Percentiles rank a stretch among this genome's conserved stretches.
phyloP scores from a whole-genome alignment of 2,797 vertebrate species.

The Picus viridis region DNA sequence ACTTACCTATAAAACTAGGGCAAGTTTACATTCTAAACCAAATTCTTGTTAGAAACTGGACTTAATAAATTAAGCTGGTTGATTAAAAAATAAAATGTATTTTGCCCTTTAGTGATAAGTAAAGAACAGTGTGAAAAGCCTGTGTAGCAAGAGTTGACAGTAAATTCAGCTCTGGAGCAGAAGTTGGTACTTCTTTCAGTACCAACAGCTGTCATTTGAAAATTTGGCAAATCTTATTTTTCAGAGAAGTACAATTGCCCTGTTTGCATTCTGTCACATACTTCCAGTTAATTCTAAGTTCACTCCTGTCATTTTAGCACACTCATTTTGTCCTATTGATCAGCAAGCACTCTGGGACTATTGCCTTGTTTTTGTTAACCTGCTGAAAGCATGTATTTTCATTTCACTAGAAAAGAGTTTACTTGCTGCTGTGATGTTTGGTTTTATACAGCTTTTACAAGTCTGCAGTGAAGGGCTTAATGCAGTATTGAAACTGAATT shows the following conservation, averaged over 20 bases:
- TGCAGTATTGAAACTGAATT: background rate
- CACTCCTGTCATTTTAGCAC: background rate
- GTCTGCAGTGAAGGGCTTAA: background rate
- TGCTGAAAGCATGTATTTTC: background rate
- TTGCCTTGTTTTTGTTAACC: background rate
- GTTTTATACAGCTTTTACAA: background rate
- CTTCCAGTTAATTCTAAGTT: constrained; percentile 15
- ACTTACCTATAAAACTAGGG: background rate
- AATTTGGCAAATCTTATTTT: background rate
- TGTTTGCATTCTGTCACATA: background rate
- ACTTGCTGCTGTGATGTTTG: background rate
- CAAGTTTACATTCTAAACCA: background rate
- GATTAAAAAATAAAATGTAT: background rate
- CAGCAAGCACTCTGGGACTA: background rate
- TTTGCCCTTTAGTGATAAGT: background rate
- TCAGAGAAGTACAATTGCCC: background rate
- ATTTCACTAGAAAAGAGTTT: background rate
- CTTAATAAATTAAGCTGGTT: background rate
- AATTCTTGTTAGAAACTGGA: background rate
- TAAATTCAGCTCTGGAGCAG: constrained; percentile 23
- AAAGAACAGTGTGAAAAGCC: constrained; percentile 26
- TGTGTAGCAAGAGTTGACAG: background rate
- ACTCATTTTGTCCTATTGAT: background rate
- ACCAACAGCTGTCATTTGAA: background rate
- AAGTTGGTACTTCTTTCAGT: background rate